Conservation (phyloP, 2,113 vertebrate genomes). For the Harpagus bidentatus region DNA sequence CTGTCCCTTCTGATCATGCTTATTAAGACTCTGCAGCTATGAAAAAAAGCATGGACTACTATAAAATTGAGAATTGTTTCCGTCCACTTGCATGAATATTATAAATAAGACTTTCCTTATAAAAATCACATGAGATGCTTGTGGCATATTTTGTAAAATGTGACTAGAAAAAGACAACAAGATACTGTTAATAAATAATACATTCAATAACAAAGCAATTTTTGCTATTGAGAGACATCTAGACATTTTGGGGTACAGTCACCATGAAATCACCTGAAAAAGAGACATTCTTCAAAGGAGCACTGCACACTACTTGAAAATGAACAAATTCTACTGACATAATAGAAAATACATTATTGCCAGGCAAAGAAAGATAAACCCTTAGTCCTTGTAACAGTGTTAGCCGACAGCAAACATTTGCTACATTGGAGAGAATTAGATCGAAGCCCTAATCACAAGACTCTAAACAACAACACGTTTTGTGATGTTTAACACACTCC, state of each 20-base stretch:
- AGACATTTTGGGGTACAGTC: conserved; percentile 20
- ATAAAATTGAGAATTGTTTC: conserved; percentile 39
- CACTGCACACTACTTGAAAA: conserved; percentile 17
- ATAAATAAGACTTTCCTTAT: conserved; percentile 49
- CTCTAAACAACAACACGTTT: background rate
- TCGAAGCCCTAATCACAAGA: conserved; percentile 4
- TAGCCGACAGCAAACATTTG: conserved; percentile 27
- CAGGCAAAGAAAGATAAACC: conserved; percentile 22
- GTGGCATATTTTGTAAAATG: conserved; percentile 39
- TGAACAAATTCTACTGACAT: background rate
- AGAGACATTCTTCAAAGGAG: conserved; percentile 20
- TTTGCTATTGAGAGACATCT: conserved; percentile 35
- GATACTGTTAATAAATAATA: conserved; percentile 35
- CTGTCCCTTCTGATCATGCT: conserved; percentile 1
- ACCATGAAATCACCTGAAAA: conserved; percentile 36
- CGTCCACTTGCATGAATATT: conserved; percentile 5
- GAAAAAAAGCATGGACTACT: conserved; percentile 36
- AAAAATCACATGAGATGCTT: conserved; percentile 48
- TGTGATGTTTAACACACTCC: conserved; percentile 24
- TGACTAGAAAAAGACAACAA: conserved; percentile 45
- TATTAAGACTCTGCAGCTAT: conserved; percentile 21
- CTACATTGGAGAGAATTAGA: conserved; percentile 29
- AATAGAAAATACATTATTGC: conserved; percentile 53
- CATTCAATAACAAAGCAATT: conserved; percentile 43
- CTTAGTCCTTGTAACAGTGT: conserved; percentile 28